Percentiles rank a stretch among this genome's conserved stretches.
These are phyloP conservation scores for Anguilla anguilla DNA, from an alignment of 2,797 vertebrate genomes.

Conservation along the genomic window DNA sequence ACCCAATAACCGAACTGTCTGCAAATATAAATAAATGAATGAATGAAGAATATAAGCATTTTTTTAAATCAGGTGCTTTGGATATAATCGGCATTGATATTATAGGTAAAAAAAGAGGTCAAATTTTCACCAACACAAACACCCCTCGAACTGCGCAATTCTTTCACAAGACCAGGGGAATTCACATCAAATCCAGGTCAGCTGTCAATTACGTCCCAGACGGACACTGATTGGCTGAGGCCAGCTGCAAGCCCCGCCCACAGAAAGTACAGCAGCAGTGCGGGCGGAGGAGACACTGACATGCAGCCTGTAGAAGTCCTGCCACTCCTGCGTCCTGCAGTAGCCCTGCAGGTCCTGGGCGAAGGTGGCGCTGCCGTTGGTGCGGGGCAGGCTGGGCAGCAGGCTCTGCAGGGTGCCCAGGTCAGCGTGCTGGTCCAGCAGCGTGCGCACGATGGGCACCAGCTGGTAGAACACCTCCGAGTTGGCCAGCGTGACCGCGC, in stretches of 20 bases:
- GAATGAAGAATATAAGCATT: too few species aligned
- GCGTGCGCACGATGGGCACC: conserved; percentile 86
- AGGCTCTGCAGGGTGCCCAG: conserved; percentile 77
- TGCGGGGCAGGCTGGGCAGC: conserved; percentile 87
- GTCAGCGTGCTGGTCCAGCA: conserved; percentile 88
- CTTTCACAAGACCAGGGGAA: not conserved
- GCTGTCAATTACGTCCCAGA: not conserved
- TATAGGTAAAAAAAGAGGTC: not conserved
- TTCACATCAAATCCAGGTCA: not conserved
- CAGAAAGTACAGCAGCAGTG: not conserved
- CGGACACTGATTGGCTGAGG: not conserved
- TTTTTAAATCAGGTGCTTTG: not conserved
- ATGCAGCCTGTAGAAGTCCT: conserved; percentile 84
- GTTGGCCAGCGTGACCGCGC: conserved; percentile 40
- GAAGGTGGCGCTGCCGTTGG: conserved; percentile 93
- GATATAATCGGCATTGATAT: not conserved
- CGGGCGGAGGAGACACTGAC: conserved; percentile 62
- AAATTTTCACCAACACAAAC: not conserved
- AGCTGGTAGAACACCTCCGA: conserved; percentile 82
- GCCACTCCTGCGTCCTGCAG: conserved; percentile 85
- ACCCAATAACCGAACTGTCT: not conserved
- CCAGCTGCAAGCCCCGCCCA: not conserved
- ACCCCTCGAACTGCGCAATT: not conserved
- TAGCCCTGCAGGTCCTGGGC: conserved; percentile 91
- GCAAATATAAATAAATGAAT: too few species aligned